A percentile compares a stretch with the other conserved stretches of the same genome.
Conservation (phyloP, 2,888 invertebrate species). For the Standfussiana lucernea region DNA sequence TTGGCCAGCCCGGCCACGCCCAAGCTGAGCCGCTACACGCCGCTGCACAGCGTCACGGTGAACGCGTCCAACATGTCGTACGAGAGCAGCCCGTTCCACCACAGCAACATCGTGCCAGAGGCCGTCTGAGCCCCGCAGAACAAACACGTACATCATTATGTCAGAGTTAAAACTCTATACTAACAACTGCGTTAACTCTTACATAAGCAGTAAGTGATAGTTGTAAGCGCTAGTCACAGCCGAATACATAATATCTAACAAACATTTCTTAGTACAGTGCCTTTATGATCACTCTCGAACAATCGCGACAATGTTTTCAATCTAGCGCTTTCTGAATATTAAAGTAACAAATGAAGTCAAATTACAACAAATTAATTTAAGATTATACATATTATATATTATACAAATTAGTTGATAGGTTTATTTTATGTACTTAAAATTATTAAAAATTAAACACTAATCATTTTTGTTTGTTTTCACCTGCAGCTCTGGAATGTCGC, state of each 20-base stretch:
- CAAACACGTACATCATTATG: constrained; percentile 70
- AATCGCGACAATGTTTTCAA: constrained; percentile 82
- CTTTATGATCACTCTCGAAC: constrained; percentile 84
- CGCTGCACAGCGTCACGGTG: constrained; percentile 88
- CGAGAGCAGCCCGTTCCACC: constrained; percentile 92
- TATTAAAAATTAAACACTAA: constrained; percentile 89
- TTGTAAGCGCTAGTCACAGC: constrained; percentile 88
- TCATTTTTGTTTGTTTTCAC: constrained; percentile 70
- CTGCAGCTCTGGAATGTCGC: not conserved
- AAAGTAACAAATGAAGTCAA: constrained; percentile 89
- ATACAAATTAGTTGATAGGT: constrained; percentile 90
- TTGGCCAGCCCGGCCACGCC: constrained; percentile 93
- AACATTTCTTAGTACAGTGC: constrained; percentile 83
- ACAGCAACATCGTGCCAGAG: constrained; percentile 92
- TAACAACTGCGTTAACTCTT: constrained; percentile 87
- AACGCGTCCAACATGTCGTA: constrained; percentile 89
- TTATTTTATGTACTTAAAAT: constrained; percentile 91
- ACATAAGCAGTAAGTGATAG: constrained; percentile 88
- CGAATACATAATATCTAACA: constrained; percentile 81
- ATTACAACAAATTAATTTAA: constrained; percentile 91
- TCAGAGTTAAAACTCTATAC: constrained; percentile 77
- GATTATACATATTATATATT: constrained; percentile 91
- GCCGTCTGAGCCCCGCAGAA: constrained; percentile 87
- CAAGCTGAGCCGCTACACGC: constrained; percentile 92
- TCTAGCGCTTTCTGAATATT: constrained; percentile 88